Evolutionary conservation across 2,797 vertebrate genomes (phyloP), one percentile per base, ranked within the genome.

Genomic region (Sternotherus odoratus): DNA sequence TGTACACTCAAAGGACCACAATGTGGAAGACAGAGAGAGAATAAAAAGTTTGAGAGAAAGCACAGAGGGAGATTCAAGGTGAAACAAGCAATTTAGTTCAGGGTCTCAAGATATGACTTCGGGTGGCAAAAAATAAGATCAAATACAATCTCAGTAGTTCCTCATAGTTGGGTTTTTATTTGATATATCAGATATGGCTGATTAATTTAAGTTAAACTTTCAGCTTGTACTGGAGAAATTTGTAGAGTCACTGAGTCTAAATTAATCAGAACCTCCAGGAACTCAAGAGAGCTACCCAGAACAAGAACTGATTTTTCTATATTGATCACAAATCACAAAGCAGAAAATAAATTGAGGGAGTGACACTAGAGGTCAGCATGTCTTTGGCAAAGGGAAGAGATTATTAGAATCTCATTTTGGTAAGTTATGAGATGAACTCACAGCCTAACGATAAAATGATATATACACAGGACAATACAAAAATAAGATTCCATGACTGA

Each of bases 331-430:
- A 77, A 82, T 77, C 63, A 79, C 86, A 89, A 60, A 60, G 43
- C 26, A 95, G 88, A 83, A 95, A 91, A 96, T 74, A 82, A 96
- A 87, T 4, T 7, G 86, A 53, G 24, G 7, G 85, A 79, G 54
- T 93, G 90, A 93, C 96, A 93, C 69, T 53, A 92, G 94, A 96
- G 94, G 96, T 96, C 97, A 97, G 88, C 79, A 81, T 82, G 85
- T 54, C 92, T 96, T 56, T 78, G 53, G 90, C 82, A 82, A 60
- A 86, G 72, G 60, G 33, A 96, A 93, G 79, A 57, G 53, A 88
- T 85, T 92, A 91, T 66, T 85, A 89, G 50, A 91, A 85, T 57
- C 36, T 80, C 69, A 56, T 69, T 33, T 81, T 85, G 66, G 81
- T 92, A 90, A 95, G 92, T 87, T 9, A 86, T 17, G 48, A 86